phyloP scores from a whole-genome alignment of 2,888 invertebrate species.

The Thereva unica region DNA sequence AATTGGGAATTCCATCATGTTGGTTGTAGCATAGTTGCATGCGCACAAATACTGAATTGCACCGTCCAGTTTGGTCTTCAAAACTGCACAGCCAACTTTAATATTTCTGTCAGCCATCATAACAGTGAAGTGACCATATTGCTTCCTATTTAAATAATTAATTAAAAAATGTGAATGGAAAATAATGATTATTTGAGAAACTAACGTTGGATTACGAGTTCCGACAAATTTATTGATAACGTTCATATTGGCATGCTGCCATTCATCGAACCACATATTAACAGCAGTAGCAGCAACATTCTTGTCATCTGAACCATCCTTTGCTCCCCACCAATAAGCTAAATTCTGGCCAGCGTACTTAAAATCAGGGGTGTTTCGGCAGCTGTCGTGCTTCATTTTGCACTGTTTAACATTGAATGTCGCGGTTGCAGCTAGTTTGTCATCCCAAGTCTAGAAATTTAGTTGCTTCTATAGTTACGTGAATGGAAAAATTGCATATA shows the following conservation, averaged over 20 bases:
- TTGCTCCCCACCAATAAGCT: background rate
- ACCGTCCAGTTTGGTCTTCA: conserved; percentile 41
- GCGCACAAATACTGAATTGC: conserved; percentile 45
- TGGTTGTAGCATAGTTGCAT: conserved; percentile 51
- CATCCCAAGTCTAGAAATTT: conserved; percentile 37
- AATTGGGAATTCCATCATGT: conserved; percentile 40
- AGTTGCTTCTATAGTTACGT: background rate
- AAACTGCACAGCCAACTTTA: conserved; percentile 48
- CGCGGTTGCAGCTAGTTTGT: conserved; percentile 44
- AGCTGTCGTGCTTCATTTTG: conserved; percentile 29
- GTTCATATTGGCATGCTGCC: conserved; percentile 25
- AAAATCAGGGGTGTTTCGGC: conserved; percentile 23
- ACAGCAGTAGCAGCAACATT: background rate
- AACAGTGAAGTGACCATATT: conserved; percentile 50
- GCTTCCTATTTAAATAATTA: conserved; percentile 24
- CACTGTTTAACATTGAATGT: conserved; percentile 44
- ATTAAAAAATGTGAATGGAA: background rate
- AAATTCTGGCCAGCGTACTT: conserved; percentile 38
- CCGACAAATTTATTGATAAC: conserved; percentile 3
- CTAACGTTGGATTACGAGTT: background rate
- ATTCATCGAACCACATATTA: conserved; percentile 36
- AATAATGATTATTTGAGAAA: background rate
- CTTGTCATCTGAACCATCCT: background rate
- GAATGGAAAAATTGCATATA: background rate
- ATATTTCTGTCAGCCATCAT: conserved; percentile 49